These are phyloP conservation scores for Urocitellus parryii DNA, from an alignment of 2,113 vertebrate genomes.

Conservation along the genomic window DNA sequence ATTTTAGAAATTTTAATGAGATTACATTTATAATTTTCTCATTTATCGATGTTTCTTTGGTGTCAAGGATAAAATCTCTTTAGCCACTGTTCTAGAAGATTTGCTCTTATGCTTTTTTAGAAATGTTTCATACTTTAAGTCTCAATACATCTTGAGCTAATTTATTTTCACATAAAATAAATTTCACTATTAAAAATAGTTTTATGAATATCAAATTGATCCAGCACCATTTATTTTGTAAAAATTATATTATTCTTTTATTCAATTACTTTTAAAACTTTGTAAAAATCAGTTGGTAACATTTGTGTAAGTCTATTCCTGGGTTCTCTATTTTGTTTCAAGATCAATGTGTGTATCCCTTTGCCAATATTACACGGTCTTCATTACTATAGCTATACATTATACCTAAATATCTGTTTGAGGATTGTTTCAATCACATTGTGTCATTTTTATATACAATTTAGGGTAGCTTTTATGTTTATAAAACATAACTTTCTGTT, in stretches of 20 bases:
- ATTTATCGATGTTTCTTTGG: too few species aligned
- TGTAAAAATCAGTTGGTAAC: too few species aligned
- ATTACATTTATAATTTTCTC: too few species aligned
- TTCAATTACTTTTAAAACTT: background rate
- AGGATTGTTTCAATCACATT: too few species aligned
- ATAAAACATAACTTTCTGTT: too few species aligned
- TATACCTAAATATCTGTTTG: too few species aligned
- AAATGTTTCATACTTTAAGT: background rate
- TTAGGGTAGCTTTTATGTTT: too few species aligned
- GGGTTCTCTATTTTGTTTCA: background rate
- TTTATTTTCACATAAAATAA: background rate
- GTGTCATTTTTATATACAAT: too few species aligned
- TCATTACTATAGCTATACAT: background rate
- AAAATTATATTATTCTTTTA: background rate
- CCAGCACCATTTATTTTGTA: background rate
- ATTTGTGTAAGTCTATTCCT: background rate
- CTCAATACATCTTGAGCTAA: background rate
- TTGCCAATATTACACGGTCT: background rate
- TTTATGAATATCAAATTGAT: background rate
- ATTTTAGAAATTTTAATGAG: too few species aligned
- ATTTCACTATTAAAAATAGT: background rate
- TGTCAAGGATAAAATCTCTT: too few species aligned
- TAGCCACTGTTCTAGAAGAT: background rate
- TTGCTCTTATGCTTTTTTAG: background rate
- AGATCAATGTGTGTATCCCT: background rate